Percentiles rank a stretch among this genome's conserved stretches.
These are phyloP conservation scores for Ranitomeya variabilis DNA, from an alignment of 2,113 vertebrate species.

Conservation along the genomic window DNA sequence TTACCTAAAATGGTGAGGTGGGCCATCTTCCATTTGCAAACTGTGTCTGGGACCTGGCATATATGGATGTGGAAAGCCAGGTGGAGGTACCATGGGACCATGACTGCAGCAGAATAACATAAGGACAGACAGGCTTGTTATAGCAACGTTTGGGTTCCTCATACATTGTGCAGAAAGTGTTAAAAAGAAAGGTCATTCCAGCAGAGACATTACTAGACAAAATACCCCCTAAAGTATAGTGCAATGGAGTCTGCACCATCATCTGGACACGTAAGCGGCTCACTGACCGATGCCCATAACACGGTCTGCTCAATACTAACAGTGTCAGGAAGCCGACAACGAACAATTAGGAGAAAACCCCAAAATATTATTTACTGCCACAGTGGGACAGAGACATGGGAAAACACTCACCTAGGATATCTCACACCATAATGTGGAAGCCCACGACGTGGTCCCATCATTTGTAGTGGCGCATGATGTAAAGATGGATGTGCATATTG, in stretches of 20 bases:
- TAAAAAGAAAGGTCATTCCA: too few species aligned
- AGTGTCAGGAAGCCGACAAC: too few species aligned
- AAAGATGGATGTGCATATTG: background rate
- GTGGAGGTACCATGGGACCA: background rate
- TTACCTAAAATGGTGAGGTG: constrained; percentile 4
- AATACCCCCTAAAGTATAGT: too few species aligned
- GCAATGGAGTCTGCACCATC: too few species aligned
- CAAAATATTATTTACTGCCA: too few species aligned
- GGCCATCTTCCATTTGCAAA: background rate
- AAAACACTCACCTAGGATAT: background rate
- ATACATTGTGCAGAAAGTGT: background rate
- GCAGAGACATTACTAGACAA: too few species aligned
- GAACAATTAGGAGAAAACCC: too few species aligned
- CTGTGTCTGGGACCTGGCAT: constrained; percentile 8
- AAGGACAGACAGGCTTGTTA: background rate
- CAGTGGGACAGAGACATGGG: too few species aligned
- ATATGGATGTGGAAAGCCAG: background rate
- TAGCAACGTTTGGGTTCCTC: background rate
- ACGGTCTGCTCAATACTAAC: too few species aligned
- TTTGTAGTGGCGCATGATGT: background rate
- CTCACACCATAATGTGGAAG: background rate
- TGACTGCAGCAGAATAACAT: background rate
- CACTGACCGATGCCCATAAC: too few species aligned
- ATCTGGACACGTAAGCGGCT: too few species aligned
- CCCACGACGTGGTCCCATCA: background rate